Conservation (phyloP, 2,888 invertebrate genomes). For the Drosophila affinis region DNA sequence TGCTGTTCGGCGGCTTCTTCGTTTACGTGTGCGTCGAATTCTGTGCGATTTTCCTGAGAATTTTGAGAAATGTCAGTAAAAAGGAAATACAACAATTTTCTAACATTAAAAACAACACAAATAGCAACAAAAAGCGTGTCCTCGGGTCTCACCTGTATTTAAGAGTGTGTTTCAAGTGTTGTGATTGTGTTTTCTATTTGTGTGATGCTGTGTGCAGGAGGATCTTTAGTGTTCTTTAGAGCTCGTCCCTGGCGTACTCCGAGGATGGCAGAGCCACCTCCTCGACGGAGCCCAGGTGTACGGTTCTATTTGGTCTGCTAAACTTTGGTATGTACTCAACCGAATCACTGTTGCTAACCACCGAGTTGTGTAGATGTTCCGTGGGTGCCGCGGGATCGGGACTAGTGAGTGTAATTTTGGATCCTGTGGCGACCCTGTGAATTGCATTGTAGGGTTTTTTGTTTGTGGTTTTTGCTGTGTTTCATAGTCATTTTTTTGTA, state of each 20-base stretch:
- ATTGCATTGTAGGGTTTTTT: constrained; percentile 41
- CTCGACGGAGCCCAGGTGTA: constrained; percentile 82
- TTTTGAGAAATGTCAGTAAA: background rate
- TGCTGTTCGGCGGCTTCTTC: constrained; percentile 11
- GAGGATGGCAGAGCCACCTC: constrained; percentile 74
- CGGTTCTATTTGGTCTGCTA: constrained; percentile 85
- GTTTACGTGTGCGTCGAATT: constrained; percentile 53
- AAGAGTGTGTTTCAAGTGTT: constrained; percentile 48
- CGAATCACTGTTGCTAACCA: constrained; percentile 81
- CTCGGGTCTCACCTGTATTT: constrained; percentile 67
- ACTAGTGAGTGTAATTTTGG: constrained; percentile 85
- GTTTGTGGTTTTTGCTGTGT: constrained; percentile 16
- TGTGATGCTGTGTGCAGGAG: constrained; percentile 25
- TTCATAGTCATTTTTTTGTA: background rate
- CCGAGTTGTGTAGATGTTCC: constrained; percentile 74
- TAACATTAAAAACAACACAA: background rate
- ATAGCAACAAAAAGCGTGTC: constrained; percentile 45
- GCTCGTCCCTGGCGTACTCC: constrained; percentile 73
- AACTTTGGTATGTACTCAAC: constrained; percentile 82
- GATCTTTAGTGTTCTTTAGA: constrained; percentile 58
- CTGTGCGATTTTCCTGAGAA: constrained; percentile 62
- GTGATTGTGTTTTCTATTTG: constrained; percentile 32
- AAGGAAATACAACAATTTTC: constrained; percentile 12
- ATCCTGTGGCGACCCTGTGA: constrained; percentile 83
- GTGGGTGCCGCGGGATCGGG: constrained; percentile 84